Conservation (phyloP, 1,140 invertebrate genomes). For the Plectrocnemia conspersa region DNA sequence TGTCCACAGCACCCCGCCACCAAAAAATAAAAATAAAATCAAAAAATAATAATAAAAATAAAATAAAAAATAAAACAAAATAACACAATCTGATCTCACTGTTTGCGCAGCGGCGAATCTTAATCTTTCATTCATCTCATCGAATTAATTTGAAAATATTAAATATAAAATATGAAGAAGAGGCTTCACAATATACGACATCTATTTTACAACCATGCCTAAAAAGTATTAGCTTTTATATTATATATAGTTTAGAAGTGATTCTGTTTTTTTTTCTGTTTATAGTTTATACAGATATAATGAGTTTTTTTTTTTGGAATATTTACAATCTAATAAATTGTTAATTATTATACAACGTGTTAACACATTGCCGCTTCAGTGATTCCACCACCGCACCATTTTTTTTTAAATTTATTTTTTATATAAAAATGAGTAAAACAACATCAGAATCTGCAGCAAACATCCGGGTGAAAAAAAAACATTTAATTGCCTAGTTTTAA, state of each 20-base stretch:
- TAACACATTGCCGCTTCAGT: too few relatives aligned
- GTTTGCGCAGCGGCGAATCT: neutral
- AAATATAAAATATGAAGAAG: neutral
- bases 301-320: too few relatives aligned
- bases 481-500: constrained; percentile 23
- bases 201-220: constrained; percentile 5
- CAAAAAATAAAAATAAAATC: constrained; percentile 26
- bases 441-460: constrained; percentile 21
- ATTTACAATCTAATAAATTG: too few relatives aligned
- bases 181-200: constrained; percentile 5
- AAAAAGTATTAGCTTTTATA: neutral
- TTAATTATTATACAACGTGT: too few relatives aligned
- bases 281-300: too few relatives aligned
- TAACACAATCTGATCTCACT: neutral
- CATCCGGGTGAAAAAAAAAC: constrained; percentile 15
- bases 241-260: constrained; percentile 8
- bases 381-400: constrained; percentile 21
- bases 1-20: constrained; percentile 30
- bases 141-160: neutral
- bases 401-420: too few relatives aligned
- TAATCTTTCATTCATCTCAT: neutral
- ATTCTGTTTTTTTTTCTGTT: constrained; percentile 1
- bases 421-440: too few relatives aligned
- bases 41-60: too few relatives aligned
- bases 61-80: constrained; percentile 4